A percentile compares a stretch with the other conserved stretches of the same genome.
Conservation (phyloP, 2,888 invertebrate genomes). For the Heliconius charithonia region DNA sequence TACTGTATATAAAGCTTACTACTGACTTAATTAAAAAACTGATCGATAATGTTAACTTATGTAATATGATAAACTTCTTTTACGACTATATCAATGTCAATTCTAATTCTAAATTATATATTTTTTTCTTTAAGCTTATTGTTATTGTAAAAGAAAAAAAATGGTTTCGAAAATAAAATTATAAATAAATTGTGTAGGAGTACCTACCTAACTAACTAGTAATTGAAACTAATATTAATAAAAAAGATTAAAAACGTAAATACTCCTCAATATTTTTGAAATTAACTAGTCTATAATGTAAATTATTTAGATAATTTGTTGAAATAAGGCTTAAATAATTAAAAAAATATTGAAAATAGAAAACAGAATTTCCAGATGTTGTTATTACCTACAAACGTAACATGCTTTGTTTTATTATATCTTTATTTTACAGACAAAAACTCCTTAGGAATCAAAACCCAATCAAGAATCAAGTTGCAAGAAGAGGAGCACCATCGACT, state of each 20-base stretch:
- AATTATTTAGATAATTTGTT: not conserved
- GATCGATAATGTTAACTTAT: not conserved
- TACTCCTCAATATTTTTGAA: not conserved
- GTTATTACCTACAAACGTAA: conserved; percentile 1
- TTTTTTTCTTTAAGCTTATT: not conserved
- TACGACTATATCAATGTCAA: conserved; percentile 9
- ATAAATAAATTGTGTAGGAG: not conserved
- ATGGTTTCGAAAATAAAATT: not conserved
- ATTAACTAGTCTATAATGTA: not conserved
- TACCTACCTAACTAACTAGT: not conserved
- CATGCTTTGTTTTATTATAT: not conserved
- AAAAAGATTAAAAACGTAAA: not conserved
- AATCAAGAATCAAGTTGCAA: not conserved
- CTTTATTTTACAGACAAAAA: not conserved
- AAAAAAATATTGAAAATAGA: not conserved
- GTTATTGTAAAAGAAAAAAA: not conserved
- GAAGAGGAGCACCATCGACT: not conserved
- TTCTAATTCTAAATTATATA: not conserved
- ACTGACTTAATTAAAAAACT: not conserved
- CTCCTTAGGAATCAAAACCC: not conserved
- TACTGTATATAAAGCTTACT: conserved; percentile 13
- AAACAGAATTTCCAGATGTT: not conserved
- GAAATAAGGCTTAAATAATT: not conserved
- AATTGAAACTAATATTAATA: not conserved
- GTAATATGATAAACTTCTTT: conserved; percentile 4